phyloP scores from a whole-genome alignment of 2,888 invertebrate species.

The Tenthredo notha region DNA sequence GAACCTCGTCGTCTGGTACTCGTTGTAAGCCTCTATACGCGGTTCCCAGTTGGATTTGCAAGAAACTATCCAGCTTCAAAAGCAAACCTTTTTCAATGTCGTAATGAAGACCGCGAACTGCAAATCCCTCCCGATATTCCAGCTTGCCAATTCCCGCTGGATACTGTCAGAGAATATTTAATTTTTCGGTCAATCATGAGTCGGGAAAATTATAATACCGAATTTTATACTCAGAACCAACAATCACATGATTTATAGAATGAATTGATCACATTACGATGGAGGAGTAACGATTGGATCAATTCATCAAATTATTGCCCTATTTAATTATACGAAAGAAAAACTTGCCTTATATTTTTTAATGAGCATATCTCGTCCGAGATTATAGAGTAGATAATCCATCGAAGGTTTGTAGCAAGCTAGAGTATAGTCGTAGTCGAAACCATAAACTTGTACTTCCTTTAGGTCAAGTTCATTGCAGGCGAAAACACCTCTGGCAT shows the following conservation, averaged over 20 bases:
- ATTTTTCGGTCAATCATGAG: background rate
- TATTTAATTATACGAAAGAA: background rate
- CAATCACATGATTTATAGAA: background rate
- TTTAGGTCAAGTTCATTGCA: constrained; percentile 96
- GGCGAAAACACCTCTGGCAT: constrained; percentile 94
- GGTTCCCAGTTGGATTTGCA: constrained; percentile 97
- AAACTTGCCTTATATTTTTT: constrained; percentile 90
- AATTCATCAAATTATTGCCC: background rate
- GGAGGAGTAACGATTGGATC: background rate
- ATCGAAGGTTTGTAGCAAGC: constrained; percentile 96
- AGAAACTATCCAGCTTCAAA: constrained; percentile 96
- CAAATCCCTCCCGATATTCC: constrained; percentile 95
- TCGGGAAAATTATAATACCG: constrained; percentile 14
- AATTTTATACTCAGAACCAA: background rate
- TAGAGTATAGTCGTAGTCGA: constrained; percentile 99
- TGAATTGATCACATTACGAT: background rate
- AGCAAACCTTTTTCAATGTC: constrained; percentile 97
- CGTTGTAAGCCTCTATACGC: constrained; percentile 93
- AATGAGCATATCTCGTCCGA: constrained; percentile 92
- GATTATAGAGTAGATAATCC: constrained; percentile 93
- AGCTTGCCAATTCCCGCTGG: constrained; percentile 90
- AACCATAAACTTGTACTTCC: constrained; percentile 96
- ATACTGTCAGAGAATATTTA: constrained; percentile 84
- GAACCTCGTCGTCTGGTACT: constrained; percentile 91
- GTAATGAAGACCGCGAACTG: constrained; percentile 98